A percentile compares a stretch with the other conserved stretches of the same genome.
phyloP scores from a whole-genome alignment of 2,888 invertebrate genomes.

The Trachelus iudaicus region DNA sequence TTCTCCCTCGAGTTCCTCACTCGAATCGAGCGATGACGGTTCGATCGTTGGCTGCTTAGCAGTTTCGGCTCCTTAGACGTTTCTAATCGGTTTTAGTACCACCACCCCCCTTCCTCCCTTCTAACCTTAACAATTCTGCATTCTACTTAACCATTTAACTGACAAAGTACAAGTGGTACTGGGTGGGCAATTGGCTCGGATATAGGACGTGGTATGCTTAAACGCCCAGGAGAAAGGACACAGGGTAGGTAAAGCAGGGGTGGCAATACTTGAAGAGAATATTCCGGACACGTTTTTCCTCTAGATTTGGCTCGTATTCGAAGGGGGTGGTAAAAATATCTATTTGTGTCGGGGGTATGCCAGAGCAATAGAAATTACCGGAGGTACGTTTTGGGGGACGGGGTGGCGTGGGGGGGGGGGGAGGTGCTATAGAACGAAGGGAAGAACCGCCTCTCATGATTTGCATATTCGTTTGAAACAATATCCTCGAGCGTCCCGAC shows the following conservation, averaged over 20 bases:
- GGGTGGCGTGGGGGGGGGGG: not conserved
- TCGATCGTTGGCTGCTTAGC: not conserved
- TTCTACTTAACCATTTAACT: not conserved
- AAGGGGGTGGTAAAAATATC: slow-evolving; percentile 51
- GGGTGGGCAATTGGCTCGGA: not conserved
- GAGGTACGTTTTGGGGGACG: slow-evolving; percentile 18
- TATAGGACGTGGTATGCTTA: not conserved
- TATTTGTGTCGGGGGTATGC: slow-evolving; percentile 43
- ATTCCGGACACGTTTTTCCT: slow-evolving; percentile 51
- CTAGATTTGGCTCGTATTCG: slow-evolving; percentile 38
- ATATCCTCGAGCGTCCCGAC: slow-evolving; percentile 50
- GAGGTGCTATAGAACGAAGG: not conserved
- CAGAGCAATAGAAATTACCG: slow-evolving; percentile 57
- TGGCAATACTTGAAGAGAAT: not conserved
- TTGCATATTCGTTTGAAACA: slow-evolving; percentile 66
- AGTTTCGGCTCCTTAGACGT: not conserved
- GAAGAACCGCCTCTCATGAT: slow-evolving; percentile 49
- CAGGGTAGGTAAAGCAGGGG: not conserved
- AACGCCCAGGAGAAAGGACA: not conserved
- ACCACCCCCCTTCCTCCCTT: not conserved
- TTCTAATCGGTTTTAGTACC: not conserved
- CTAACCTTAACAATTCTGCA: not conserved
- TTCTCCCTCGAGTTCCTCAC: not conserved
- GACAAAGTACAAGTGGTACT: not conserved
- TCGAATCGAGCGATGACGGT: not conserved